A percentile compares a stretch with the other conserved stretches of the same genome.
Evolutionary conservation across 64 coral and sea anemone species (phyloP).

Genomic region (Dendronephthya gigantea): DNA sequence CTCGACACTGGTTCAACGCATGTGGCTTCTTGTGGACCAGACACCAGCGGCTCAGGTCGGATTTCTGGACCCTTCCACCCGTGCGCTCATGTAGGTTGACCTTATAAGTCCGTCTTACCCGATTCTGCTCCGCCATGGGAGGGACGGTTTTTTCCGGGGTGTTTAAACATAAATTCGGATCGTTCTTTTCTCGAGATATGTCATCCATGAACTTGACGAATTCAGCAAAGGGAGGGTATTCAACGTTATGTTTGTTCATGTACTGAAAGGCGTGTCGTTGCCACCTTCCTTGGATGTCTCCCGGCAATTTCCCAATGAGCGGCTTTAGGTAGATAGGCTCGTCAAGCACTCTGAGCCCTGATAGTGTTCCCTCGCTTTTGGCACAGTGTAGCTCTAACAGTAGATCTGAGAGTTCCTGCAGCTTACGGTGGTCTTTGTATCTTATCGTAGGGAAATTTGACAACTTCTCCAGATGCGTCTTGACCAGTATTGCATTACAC

Average conservation of each 20-base stretch:
- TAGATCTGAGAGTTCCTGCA: slow-evolving; percentile 30
- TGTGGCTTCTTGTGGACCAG: slow-evolving; percentile 2
- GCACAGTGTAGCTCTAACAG: slow-evolving; percentile 40
- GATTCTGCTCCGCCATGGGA: neutral
- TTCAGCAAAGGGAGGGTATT: slow-evolving; percentile 14
- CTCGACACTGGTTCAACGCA: neutral
- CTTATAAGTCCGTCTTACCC: neutral
- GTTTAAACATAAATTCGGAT: slow-evolving; percentile 20
- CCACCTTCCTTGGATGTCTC: slow-evolving; percentile 47
- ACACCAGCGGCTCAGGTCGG: neutral
- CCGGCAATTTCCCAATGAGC: slow-evolving; percentile 29
- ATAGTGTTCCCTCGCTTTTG: slow-evolving; percentile 18
- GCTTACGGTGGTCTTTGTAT: neutral
- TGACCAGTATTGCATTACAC: slow-evolving; percentile 18
- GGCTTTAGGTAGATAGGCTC: too few species aligned
- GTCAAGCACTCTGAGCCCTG: slow-evolving; percentile 37
- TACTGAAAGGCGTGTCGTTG: slow-evolving; percentile 44
- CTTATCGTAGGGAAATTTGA: slow-evolving; percentile 2
- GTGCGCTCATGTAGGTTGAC: neutral
- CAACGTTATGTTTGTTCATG: slow-evolving; percentile 4
- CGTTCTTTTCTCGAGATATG: slow-evolving; percentile 31
- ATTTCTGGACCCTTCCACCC: neutral
- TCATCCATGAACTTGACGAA: slow-evolving; percentile 35
- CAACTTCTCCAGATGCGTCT: slow-evolving; percentile 26
- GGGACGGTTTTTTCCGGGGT: neutral